A percentile compares a stretch with the other conserved stretches of the same genome.
These are phyloP conservation scores for Chymomyza procnemis DNA, from an alignment of 2,888 invertebrate species.

Conservation along the genomic window DNA sequence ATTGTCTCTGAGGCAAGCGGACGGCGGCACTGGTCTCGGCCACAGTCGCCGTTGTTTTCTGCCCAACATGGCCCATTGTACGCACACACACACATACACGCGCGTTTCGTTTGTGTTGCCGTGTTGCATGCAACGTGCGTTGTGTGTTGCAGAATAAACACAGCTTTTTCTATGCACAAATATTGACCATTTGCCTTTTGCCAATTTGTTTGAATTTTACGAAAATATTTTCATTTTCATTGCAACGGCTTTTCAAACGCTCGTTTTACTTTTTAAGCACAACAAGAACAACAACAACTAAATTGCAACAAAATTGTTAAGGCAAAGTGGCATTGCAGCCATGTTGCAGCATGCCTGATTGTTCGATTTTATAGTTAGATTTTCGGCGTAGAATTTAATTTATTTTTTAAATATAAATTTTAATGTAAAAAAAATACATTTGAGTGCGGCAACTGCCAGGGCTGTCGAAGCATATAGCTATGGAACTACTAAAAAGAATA, in stretches of 20 bases:
- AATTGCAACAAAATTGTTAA: background rate
- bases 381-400: background rate
- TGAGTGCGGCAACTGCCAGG: no score
- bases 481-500: no score
- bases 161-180: constrained; percentile 52
- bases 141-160: constrained; percentile 28
- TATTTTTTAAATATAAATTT: constrained; percentile 22
- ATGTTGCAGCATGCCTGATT: background rate
- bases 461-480: no score
- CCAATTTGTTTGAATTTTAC: constrained; percentile 74
- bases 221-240: constrained; percentile 73
- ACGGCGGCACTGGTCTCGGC: background rate
- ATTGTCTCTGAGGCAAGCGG: constrained; percentile 49
- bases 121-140: background rate
- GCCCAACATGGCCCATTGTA: background rate
- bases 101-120: background rate
- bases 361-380: background rate
- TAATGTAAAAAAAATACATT: background rate
- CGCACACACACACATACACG: background rate
- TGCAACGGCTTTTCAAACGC: constrained; percentile 8
- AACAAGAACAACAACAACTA: constrained; percentile 22
- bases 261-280: background rate
- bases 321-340: constrained; percentile 22
- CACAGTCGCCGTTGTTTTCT: background rate
- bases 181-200: constrained; percentile 75